phyloP scores from a whole-genome alignment of 2,888 invertebrate species.

The Papilio demoleus region DNA sequence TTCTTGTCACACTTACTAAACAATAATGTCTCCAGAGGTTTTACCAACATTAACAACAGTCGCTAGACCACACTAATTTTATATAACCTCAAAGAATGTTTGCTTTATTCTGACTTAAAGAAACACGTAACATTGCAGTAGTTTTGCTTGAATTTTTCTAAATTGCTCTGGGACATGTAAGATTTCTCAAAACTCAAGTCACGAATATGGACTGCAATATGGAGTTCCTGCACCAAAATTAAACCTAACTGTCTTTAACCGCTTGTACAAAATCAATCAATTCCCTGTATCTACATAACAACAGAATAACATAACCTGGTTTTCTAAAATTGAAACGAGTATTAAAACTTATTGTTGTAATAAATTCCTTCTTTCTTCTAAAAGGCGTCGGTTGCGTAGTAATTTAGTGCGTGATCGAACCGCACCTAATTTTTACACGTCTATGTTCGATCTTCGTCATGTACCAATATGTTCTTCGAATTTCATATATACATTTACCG shows the following conservation, averaged over 20 bases:
- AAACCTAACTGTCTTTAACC: background rate
- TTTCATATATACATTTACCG: too few species aligned
- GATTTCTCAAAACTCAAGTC: constrained; percentile 18
- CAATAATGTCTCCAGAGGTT: background rate
- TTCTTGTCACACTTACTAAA: background rate
- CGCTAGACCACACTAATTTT: background rate
- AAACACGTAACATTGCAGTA: constrained; percentile 31
- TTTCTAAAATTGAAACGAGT: too few species aligned
- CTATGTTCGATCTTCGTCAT: too few species aligned
- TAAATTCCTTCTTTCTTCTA: too few species aligned
- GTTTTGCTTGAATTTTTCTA: constrained; percentile 26
- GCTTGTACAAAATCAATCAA: too few species aligned
- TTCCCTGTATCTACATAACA: too few species aligned
- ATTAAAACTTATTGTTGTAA: too few species aligned
- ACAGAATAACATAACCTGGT: too few species aligned
- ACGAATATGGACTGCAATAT: constrained; percentile 16
- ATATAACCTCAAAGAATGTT: background rate
- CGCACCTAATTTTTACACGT: too few species aligned
- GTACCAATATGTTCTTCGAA: too few species aligned
- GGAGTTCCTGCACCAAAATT: constrained; percentile 1
- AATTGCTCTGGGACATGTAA: constrained; percentile 16
- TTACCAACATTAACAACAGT: background rate
- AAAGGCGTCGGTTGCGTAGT: too few species aligned
- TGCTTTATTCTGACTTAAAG: background rate
- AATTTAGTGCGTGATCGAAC: too few species aligned